Evolutionary conservation across 2,888 invertebrate genomes (phyloP), one percentile per base, ranked within the genome.

Genomic region (Tenthredo scrophulariae): DNA sequence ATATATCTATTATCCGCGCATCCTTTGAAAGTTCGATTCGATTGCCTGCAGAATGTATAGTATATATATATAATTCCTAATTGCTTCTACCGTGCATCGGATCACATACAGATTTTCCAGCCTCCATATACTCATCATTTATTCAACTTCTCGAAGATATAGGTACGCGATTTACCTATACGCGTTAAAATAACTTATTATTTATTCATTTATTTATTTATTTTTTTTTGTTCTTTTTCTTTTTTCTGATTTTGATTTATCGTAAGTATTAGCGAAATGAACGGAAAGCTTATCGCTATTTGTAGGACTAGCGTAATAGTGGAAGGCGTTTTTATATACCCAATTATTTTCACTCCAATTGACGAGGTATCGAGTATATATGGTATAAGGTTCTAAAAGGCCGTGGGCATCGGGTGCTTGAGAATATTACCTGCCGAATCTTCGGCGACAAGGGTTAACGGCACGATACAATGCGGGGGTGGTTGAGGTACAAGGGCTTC

Each of bases 401-500:
- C 93, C 87, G 91, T 91, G 91, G 95, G 94, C 93, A 95, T 94
- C 88, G 95, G 94, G 91, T 95, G 94, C 93, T 96, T 96, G 86
- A 96, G 93, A 87, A 96, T 95, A 91, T 96, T 96, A 88, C 96
- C 96, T 87, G 94, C 92, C 87, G 96, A 95, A 89, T 96, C 96
- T 93, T 96, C 96, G 67, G 96, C 96, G 84, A 96, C 94, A 89
- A 96, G 94, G 74, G 95, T 95, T 84, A 95, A 92, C 6, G 93
- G 90, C 37, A 90, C 88, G 50, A 90, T 88, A 87, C 89, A 91
- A 84, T 93, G 91, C 0, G 91, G 90, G 4, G 93, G 92, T 3
- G 93, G 92, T 29, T 91, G 89, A 5, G 93, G 92, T 33, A 93
- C 92, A 75, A 93, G 87, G 46, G 93, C 91, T 86, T 93, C 93